These are phyloP conservation scores for Plumapathes pennacea DNA, from an alignment of 92 coral and sea anemone genomes.

Conservation along the genomic window DNA sequence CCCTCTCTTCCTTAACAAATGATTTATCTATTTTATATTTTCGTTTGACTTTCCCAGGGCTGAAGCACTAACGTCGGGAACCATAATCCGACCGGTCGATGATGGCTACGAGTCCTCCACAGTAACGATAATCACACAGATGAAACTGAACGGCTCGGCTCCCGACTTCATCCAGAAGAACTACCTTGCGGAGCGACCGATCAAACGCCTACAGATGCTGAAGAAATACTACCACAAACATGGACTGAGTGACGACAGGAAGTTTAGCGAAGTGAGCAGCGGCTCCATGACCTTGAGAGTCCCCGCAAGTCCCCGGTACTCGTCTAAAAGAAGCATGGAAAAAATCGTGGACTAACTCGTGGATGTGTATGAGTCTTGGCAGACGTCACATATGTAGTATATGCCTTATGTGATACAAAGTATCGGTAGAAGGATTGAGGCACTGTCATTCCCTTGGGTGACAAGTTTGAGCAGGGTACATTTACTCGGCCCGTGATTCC, in stretches of 20 bases:
- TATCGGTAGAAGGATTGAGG: too few relatives aligned
- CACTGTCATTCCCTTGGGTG: too few relatives aligned
- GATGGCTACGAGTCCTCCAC: slow-evolving; percentile 88
- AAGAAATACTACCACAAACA: slow-evolving; percentile 74
- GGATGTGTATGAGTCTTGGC: too few relatives aligned
- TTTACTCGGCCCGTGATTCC: too few relatives aligned
- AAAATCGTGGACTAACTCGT: background rate
- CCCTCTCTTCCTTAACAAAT: too few relatives aligned
- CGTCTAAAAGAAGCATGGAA: slow-evolving; percentile 10
- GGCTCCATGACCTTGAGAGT: too few relatives aligned
- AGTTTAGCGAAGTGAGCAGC: slow-evolving; percentile 31
- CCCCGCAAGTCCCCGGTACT: too few relatives aligned
- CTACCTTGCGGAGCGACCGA: slow-evolving; percentile 74
- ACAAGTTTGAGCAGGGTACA: too few relatives aligned
- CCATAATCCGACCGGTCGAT: slow-evolving; percentile 81
- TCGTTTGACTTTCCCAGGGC: slow-evolving; percentile 51
- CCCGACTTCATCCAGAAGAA: slow-evolving; percentile 83
- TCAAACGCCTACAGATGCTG: slow-evolving; percentile 79
- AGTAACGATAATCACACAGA: slow-evolving; percentile 83
- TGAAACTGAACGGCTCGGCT: slow-evolving; percentile 83
- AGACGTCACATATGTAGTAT: too few relatives aligned
- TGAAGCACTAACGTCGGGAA: slow-evolving; percentile 76
- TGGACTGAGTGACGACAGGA: slow-evolving; percentile 43
- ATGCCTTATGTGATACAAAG: too few relatives aligned
- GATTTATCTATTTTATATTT: background rate